A percentile compares a stretch with the other conserved stretches of the same genome.
Conservation (phyloP, 2,888 invertebrate genomes). For the Agrochola lota region DNA sequence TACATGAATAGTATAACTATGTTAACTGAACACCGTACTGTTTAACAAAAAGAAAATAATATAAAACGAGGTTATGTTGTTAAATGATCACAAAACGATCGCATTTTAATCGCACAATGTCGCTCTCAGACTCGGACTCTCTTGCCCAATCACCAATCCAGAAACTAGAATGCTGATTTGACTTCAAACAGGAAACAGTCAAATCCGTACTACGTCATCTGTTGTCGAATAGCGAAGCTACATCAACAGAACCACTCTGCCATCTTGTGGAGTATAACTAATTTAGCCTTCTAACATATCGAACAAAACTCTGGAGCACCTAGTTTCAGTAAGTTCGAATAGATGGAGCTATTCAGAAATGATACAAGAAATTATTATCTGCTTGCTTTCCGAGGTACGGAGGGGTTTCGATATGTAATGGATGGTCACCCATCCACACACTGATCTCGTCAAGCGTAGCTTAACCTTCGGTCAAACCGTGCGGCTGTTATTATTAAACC, state of each 20-base stretch:
- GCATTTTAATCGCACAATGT: background rate
- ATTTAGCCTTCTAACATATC: background rate
- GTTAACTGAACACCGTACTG: background rate
- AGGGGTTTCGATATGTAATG: background rate
- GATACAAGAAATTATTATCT: background rate
- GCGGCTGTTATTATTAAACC: background rate
- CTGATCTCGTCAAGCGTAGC: background rate
- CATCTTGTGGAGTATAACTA: constrained; percentile 34
- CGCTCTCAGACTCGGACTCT: background rate
- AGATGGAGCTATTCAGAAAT: constrained; percentile 32
- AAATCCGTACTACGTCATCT: constrained; percentile 29
- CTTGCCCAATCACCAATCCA: constrained; percentile 2
- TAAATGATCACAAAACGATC: background rate
- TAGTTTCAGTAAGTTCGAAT: background rate
- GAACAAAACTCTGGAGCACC: background rate
- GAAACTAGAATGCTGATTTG: background rate
- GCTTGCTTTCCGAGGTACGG: background rate
- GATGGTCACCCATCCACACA: background rate
- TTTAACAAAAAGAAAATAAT: background rate
- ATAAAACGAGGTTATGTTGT: constrained; percentile 16
- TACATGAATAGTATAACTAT: background rate
- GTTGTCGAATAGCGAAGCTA: constrained; percentile 46
- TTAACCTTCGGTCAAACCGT: background rate
- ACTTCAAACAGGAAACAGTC: constrained; percentile 28
- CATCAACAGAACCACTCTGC: constrained; percentile 15